phyloP scores from a whole-genome alignment of 1,140 invertebrate species.

The Zaprionus nigranus region DNA sequence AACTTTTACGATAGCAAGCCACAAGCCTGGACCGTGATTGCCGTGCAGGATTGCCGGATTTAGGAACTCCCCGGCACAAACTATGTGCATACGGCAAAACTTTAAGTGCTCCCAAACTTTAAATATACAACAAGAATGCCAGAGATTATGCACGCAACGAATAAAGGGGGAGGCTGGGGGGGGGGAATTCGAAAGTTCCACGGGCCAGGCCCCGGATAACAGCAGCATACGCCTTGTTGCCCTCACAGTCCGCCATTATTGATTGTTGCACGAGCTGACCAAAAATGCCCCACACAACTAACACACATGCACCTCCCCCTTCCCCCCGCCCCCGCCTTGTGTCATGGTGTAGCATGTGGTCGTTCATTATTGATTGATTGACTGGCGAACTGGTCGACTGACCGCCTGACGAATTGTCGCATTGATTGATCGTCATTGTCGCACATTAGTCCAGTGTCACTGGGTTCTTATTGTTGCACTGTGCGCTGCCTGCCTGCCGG shows the following conservation, averaged over 20 bases:
- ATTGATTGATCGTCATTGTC: conserved; percentile 61
- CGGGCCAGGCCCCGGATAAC: neutral
- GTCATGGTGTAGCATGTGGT: neutral
- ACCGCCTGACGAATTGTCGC: conserved; percentile 67
- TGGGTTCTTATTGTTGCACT: conserved; percentile 3
- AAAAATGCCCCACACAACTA: conserved; percentile 44
- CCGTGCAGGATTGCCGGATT: neutral
- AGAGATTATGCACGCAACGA: conserved; percentile 16
- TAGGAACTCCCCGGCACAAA: conserved; percentile 26
- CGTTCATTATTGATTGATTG: conserved; percentile 65
- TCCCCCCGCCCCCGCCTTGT: too few species aligned
- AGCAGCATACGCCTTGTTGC: conserved; percentile 30
- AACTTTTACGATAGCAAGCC: conserved; percentile 54
- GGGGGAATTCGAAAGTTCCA: neutral
- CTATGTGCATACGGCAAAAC: conserved; percentile 28
- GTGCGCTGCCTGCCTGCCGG: neutral
- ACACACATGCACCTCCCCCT: too few species aligned
- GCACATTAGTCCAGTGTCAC: conserved; percentile 40
- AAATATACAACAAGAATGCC: conserved; percentile 6
- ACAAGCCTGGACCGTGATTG: conserved; percentile 42
- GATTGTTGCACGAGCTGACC: conserved; percentile 60
- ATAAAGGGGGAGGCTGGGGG: neutral
- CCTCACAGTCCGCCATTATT: conserved; percentile 45
- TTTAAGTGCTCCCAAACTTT: conserved; percentile 38
- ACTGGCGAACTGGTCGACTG: conserved; percentile 55